Evolutionary conservation across 2,888 invertebrate species (phyloP).

Genomic region (Calameuta idolon): DNA sequence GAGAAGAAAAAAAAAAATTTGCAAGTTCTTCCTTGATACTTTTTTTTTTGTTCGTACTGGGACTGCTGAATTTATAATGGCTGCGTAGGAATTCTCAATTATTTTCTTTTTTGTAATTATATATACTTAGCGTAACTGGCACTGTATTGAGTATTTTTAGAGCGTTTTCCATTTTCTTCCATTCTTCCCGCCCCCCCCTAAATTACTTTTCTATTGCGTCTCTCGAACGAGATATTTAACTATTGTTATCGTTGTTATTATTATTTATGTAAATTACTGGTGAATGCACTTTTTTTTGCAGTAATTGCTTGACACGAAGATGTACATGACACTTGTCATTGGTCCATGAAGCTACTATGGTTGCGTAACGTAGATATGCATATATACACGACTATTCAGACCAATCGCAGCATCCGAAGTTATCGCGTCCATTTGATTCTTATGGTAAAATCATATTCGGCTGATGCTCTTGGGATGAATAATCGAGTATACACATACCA

Average conservation of each 20-base stretch:
- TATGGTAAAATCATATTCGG: not conserved
- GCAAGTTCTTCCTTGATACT: constrained; percentile 12
- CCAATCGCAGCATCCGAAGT: not conserved
- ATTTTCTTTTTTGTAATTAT: not conserved
- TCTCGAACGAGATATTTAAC: not conserved
- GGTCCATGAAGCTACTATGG: not conserved
- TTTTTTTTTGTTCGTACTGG: constrained; percentile 17
- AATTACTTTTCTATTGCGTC: not conserved
- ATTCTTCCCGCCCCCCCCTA: not conserved
- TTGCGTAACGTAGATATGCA: not conserved
- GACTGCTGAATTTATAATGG: not conserved
- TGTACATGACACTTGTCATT: not conserved
- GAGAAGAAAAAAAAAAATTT: not conserved
- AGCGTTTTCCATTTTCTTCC: not conserved
- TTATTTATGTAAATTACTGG: not conserved
- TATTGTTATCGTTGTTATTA: not conserved
- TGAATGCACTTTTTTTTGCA: not conserved
- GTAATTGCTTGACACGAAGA: not conserved
- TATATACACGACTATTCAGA: not conserved
- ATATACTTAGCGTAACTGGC: not conserved
- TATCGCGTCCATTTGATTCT: not conserved
- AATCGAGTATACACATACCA: not conserved
- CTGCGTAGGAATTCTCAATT: not conserved
- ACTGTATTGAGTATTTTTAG: not conserved
- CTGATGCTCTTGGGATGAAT: not conserved